Evolutionary conservation across 2,113 vertebrate species (phyloP).

Genomic region (Chamaetylas fuelleborni): DNA sequence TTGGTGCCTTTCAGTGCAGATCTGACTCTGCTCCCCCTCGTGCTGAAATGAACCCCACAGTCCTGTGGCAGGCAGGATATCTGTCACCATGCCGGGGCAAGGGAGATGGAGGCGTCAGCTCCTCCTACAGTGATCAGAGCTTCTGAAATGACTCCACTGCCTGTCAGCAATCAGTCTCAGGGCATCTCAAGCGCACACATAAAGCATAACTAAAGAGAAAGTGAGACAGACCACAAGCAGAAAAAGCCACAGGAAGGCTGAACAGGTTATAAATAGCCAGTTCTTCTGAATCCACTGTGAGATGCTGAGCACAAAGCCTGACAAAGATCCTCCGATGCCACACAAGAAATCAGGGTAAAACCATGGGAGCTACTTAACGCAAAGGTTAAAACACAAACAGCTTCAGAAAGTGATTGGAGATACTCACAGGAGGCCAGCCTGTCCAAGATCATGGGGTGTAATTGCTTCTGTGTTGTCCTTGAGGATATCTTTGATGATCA

Average conservation of each 20-base stretch:
- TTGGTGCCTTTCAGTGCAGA: not conserved
- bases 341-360: not conserved
- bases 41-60: not conserved
- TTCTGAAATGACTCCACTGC: accelerated
- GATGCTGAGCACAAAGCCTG: not conserved
- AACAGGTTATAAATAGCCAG: not conserved
- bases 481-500: not conserved
- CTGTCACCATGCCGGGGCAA: not conserved
- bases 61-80: not conserved
- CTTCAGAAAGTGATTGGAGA: not conserved
- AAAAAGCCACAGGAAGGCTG: not conserved
- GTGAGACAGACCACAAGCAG: not conserved
- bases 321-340: not conserved
- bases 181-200: not conserved
- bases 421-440: not conserved
- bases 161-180: not conserved
- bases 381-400: not conserved
- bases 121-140: not conserved
- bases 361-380: not conserved
- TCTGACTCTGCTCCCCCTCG: not conserved
- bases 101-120: not conserved
- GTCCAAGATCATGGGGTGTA: not conserved
- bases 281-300: not conserved
- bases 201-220: not conserved
- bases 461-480: not conserved